phyloP scores from a whole-genome alignment of 2,797 vertebrate genomes.

The Sebastes oblongus region DNA sequence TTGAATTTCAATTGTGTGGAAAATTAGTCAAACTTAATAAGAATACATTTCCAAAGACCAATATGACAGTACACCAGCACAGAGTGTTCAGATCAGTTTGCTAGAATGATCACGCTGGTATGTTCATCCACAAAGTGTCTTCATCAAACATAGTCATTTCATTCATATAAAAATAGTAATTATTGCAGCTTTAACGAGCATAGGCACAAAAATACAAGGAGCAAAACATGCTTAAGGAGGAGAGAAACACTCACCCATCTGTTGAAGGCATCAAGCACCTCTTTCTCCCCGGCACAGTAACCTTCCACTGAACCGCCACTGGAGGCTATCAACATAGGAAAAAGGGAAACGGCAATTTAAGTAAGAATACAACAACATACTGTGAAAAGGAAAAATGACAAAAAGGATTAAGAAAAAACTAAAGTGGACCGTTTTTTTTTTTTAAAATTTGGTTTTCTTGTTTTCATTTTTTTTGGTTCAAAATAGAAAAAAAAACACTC shows the following conservation, averaged over 20 bases:
- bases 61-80: no score
- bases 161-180: not conserved
- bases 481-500: no score
- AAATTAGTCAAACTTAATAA: no score
- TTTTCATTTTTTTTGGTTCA: no score
- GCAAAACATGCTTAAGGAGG: not conserved
- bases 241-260: conserved; percentile 88
- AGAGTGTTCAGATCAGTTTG: no score
- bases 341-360: not conserved
- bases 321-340: conserved; percentile 56
- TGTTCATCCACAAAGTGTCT: not conserved
- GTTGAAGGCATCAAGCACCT: conserved; percentile 89
- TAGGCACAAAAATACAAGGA: not conserved
- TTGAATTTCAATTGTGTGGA: no score
- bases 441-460: no score
- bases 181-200: not conserved
- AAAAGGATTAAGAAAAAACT: no score
- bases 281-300: conserved; percentile 79
- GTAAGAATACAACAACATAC: not conserved
- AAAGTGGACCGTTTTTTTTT: no score
- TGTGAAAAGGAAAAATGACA: no score
- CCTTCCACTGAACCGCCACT: conserved; percentile 71
- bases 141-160: not conserved
- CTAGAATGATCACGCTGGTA: no score
- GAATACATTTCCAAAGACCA: no score